phyloP scores from a whole-genome alignment of 2,888 invertebrate species.

The Apodemia hepburni region DNA sequence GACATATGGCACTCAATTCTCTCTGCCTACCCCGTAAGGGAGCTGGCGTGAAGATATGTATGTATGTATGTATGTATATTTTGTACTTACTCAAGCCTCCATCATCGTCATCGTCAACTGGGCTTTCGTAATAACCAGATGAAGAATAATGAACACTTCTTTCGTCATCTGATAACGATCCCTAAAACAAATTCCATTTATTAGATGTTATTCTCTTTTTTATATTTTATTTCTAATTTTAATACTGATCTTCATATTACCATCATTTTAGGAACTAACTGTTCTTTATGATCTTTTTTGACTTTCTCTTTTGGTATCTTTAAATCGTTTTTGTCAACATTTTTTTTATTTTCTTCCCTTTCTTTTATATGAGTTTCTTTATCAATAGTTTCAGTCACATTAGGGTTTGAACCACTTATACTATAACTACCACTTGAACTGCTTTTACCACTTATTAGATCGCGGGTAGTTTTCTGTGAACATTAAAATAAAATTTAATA shows the following conservation, averaged over 20 bases:
- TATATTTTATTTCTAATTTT: background rate
- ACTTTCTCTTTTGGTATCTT: constrained; percentile 45
- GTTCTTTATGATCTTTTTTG: constrained; percentile 50
- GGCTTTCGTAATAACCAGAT: constrained; percentile 88
- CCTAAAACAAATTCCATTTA: constrained; percentile 45
- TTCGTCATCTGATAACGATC: constrained; percentile 84
- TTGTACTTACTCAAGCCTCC: constrained; percentile 68
- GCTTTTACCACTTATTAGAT: constrained; percentile 68
- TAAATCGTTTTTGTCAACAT: constrained; percentile 35
- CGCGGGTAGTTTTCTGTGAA: constrained; percentile 38
- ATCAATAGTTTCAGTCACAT: constrained; percentile 55
- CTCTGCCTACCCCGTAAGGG: too few relatives aligned
- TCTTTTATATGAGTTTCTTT: constrained; percentile 50
- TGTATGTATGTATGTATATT: too few relatives aligned
- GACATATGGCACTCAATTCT: too few relatives aligned
- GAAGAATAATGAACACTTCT: constrained; percentile 86
- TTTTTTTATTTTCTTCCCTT: constrained; percentile 47
- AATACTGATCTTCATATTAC: constrained; percentile 38
- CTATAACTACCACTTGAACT: constrained; percentile 76
- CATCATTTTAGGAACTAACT: constrained; percentile 64
- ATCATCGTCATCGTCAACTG: constrained; percentile 83
- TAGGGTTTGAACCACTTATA: constrained; percentile 71
- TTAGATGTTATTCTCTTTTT: background rate
- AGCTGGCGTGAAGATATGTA: background rate
- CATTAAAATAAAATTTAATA: background rate